Evolutionary conservation across 2,888 invertebrate species (phyloP), one percentile per base, ranked within the genome.

Genomic region (Encarsia formosa): DNA sequence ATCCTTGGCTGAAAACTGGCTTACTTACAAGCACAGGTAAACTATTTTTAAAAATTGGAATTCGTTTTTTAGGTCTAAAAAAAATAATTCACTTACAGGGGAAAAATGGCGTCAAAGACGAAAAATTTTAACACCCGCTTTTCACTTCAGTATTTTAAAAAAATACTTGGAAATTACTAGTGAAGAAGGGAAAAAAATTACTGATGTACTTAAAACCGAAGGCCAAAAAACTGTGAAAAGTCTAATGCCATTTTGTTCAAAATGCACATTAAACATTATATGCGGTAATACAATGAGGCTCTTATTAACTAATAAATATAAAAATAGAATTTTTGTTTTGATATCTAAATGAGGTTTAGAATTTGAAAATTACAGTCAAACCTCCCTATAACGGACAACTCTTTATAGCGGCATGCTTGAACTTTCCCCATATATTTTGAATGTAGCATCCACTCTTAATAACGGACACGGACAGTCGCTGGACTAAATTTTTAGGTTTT

Each of bases 51-150:
- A 23, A 9, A n/a, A n/a, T n/a, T n/a, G n/a, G n/a, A 29, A 42
- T 26, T 3, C 13, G 2, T 18, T 5, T 37, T 19, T 19, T 11
- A 19, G 20, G 2, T 19, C 19, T 37, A 19, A 2, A 11, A 6
- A 19, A 37, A 5, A 5, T 19, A 20, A 37, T 8, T 35, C 9
- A 22, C 40, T 15, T 24, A 26, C 20, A 56, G 56, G 45, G 19
- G 34, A 45, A 3, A 57, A 49, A 47, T 61, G 61, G 60, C 52
- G 54, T 1, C 46, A 49, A 5, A 57, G 58, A 15, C 35, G 60
- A n/a, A 62, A 56, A 52, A 49, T 62, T 4, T 50, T 62, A 11
- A 54, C 54, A 37, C 58, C 58, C 2, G 57, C 57, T 0, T 62
- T 62, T 31, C 56, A 59, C 49, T 49, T 44, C 3, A 54, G 44